These are phyloP conservation scores for Microcebus ravelobensis DNA, from an alignment of 2,113 vertebrate genomes.

Conservation along the genomic window DNA sequence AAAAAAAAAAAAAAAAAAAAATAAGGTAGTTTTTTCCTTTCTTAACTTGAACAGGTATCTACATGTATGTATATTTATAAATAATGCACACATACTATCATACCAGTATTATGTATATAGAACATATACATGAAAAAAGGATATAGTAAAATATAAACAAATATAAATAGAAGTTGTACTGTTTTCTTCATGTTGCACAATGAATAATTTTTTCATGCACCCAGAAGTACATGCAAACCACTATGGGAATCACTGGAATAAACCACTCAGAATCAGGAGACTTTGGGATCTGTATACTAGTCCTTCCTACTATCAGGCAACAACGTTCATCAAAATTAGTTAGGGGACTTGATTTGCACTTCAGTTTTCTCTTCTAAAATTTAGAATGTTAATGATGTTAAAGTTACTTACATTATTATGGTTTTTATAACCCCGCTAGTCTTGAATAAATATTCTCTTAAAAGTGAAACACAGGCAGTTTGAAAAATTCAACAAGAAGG, in stretches of 20 bases:
- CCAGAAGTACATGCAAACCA: background rate
- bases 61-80: background rate
- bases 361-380: conserved; percentile 40
- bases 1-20: too few species aligned
- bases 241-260: background rate
- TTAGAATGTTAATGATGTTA: background rate
- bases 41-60: background rate
- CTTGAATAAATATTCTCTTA: conserved; percentile 1
- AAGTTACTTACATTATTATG: background rate
- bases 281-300: background rate
- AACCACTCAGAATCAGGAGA: background rate
- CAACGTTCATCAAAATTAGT: background rate
- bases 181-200: background rate
- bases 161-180: background rate
- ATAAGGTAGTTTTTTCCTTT: background rate
- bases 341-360: background rate
- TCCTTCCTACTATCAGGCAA: background rate
- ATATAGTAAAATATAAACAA: background rate
- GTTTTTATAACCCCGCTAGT: background rate
- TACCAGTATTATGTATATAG: background rate
- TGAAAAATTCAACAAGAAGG: conserved; percentile 1
- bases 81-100: background rate
- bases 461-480: background rate
- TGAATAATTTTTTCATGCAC: background rate
- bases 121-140: background rate